Conservation (phyloP, 2,113 vertebrate species). For the Hystrix cristata region DNA sequence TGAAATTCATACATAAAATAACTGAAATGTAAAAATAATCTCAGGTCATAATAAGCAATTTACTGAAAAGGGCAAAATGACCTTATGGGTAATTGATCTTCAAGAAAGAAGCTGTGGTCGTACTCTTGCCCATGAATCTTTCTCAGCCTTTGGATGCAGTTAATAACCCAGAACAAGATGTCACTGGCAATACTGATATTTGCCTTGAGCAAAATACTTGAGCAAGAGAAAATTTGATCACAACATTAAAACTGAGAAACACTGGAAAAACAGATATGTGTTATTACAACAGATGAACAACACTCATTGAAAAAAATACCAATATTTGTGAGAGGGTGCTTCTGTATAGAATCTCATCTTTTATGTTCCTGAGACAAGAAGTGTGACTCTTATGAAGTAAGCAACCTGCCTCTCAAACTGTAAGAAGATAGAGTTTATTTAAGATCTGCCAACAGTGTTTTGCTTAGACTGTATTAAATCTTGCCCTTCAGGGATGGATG, state of each 20-base stretch:
- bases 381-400: background rate
- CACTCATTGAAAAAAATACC: background rate
- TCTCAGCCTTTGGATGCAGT: background rate
- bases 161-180: slow-evolving; percentile 54
- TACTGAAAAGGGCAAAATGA: background rate
- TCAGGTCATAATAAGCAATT: background rate
- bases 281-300: slow-evolving; percentile 24
- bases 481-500: background rate
- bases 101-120: background rate
- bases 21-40: slow-evolving; percentile 2
- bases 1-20: slow-evolving; percentile 2
- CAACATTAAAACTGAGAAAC: slow-evolving; percentile 30
- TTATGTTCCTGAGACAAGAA: slow-evolving; percentile 25
- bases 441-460: slow-evolving; percentile 36
- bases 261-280: background rate
- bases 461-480: slow-evolving; percentile 54
- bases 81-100: background rate
- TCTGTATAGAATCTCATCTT: background rate
- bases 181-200: background rate
- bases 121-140: background rate
- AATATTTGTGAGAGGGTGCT: slow-evolving; percentile 34
- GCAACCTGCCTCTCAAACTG: background rate
- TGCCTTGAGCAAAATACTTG: slow-evolving; percentile 45
- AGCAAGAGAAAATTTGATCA: slow-evolving; percentile 35
- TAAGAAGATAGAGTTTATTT: slow-evolving; percentile 64